phyloP scores from a whole-genome alignment of 92 coral and sea anemone species.

The Metridium senile region DNA sequence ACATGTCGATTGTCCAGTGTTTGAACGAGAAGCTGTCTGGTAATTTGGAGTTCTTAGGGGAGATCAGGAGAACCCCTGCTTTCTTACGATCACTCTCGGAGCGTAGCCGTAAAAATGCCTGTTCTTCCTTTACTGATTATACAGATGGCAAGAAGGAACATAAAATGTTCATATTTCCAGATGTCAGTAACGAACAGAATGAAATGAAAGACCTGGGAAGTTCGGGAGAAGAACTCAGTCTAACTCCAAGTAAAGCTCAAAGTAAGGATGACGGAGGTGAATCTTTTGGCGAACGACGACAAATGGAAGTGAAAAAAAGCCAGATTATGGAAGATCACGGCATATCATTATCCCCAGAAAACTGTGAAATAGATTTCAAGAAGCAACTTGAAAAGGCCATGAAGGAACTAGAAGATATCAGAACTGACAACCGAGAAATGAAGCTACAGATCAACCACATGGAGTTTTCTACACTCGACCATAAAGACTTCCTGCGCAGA shows the following conservation, averaged over 20 bases:
- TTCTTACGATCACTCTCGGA: constrained; percentile 3
- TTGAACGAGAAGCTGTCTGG: constrained; percentile 41
- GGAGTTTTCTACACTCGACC: constrained; percentile 37
- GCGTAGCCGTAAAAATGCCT: constrained; percentile 33
- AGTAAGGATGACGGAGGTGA: too few species aligned
- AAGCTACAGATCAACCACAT: constrained; percentile 57
- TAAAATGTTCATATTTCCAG: constrained; percentile 2
- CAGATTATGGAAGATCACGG: background rate
- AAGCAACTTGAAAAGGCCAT: constrained; percentile 63
- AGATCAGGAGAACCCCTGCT: constrained; percentile 21
- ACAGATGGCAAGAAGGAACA: constrained; percentile 7
- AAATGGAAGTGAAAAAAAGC: background rate
- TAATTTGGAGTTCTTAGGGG: constrained; percentile 38
- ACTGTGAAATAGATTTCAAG: constrained; percentile 45
- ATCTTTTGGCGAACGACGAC: background rate
- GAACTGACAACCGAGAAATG: constrained; percentile 70
- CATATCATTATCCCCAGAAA: constrained; percentile 6
- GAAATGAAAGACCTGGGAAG: constrained; percentile 1
- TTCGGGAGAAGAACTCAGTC: background rate
- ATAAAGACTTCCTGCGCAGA: constrained; percentile 41
- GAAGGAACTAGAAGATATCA: constrained; percentile 60
- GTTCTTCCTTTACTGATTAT: background rate
- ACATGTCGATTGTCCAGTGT: constrained; percentile 37
- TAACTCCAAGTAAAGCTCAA: background rate
- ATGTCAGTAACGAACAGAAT: constrained; percentile 3